Evolutionary conservation across 2,113 vertebrate genomes (phyloP).

Genomic region (Tor tambroides): DNA sequence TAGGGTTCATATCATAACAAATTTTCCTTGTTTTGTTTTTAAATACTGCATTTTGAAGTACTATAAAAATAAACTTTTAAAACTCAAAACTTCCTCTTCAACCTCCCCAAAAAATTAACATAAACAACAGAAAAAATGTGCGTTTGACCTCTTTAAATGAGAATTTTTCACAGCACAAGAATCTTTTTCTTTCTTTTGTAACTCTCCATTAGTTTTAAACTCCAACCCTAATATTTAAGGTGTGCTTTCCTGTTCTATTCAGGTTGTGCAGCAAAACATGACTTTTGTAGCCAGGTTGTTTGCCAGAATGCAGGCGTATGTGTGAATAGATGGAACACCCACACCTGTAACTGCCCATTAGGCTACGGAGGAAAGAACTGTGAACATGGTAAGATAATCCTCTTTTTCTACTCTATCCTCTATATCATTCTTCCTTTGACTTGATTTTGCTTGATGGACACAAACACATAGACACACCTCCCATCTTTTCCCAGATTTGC

Average conservation of each 20-base stretch:
- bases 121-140: background rate
- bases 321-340: slow-evolving; percentile 82
- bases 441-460: slow-evolving; percentile 9
- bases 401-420: background rate
- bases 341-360: slow-evolving; percentile 80
- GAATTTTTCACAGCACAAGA: too few species aligned
- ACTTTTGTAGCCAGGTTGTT: slow-evolving; percentile 77
- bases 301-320: slow-evolving; percentile 86
- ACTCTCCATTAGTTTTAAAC: slow-evolving; percentile 7
- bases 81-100: background rate
- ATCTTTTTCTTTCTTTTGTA: slow-evolving; percentile 21
- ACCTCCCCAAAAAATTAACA: background rate
- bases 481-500: background rate
- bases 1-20: background rate
- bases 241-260: slow-evolving; percentile 20
- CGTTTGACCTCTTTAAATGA: background rate
- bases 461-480: slow-evolving; percentile 23
- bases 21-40: background rate
- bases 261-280: slow-evolving; percentile 81
- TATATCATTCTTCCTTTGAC: background rate
- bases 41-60: background rate
- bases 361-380: slow-evolving; percentile 86
- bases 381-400: slow-evolving; percentile 79
- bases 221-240: slow-evolving; percentile 1
- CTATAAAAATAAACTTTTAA: background rate